phyloP scores from a whole-genome alignment of 2,888 invertebrate genomes.

The Tubulanus polymorphus region DNA sequence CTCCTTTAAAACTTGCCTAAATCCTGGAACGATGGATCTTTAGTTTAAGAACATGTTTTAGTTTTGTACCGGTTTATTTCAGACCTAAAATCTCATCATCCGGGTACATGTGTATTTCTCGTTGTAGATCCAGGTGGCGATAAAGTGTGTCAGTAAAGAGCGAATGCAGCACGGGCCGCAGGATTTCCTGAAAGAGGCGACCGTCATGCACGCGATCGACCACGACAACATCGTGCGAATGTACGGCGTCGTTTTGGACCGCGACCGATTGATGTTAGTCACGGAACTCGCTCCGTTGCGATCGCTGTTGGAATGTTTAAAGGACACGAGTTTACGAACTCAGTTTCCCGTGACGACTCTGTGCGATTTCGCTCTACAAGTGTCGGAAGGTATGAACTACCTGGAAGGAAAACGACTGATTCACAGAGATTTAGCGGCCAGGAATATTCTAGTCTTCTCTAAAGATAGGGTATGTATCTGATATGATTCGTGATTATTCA shows the following conservation, averaged over 20 bases:
- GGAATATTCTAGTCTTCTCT: constrained; percentile 95
- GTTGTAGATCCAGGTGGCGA: constrained; percentile 88
- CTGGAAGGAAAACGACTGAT: constrained; percentile 93
- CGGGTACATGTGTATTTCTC: too few species aligned
- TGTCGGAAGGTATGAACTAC: constrained; percentile 97
- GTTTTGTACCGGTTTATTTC: too few species aligned
- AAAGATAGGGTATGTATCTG: constrained; percentile 71
- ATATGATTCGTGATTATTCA: neutral
- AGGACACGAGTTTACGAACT: constrained; percentile 83
- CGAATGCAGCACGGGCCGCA: constrained; percentile 81
- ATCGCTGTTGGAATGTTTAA: constrained; percentile 90
- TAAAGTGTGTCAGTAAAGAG: constrained; percentile 92
- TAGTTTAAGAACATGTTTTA: too few species aligned
- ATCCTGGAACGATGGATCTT: too few species aligned
- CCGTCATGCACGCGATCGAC: constrained; percentile 96
- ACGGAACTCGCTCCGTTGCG: constrained; percentile 94
- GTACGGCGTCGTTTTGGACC: constrained; percentile 93
- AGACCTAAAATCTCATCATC: too few species aligned
- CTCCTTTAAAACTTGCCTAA: too few species aligned
- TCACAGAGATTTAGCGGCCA: constrained; percentile 93
- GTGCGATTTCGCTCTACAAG: constrained; percentile 93
- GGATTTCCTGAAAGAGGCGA: constrained; percentile 96
- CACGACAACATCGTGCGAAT: constrained; percentile 95
- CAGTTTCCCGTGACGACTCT: constrained; percentile 88
- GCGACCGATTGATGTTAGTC: constrained; percentile 69